Base-by-base conservation (phyloP, 2,797 vertebrate genomes). In the Gouania willdenowi region DNA sequence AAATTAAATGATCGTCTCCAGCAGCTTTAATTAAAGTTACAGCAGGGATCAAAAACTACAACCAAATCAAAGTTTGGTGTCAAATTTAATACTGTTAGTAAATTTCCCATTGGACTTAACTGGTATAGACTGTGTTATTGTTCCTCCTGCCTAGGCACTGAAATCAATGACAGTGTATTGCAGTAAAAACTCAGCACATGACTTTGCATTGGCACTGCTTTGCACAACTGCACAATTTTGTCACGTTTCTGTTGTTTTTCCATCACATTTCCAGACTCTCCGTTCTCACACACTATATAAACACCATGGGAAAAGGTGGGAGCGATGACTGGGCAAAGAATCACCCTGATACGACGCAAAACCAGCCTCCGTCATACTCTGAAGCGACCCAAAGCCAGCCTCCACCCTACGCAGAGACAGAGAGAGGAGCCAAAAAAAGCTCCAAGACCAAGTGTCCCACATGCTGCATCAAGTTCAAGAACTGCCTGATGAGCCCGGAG, bases 401-500 rank as follows among this genome's bases (percentile, higher is more conserved):
- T 0, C 6, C 22, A 26, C 71, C 1, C 1, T 2, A 44, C 2
- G 7, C 16, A 2, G 44, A 54, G 0, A 11, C 12, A 0, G 19
- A 20, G 19, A 0, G 19, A 20, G 19, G n/a, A n/a, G n/a, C n/a
- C n/a, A n/a, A n/a, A n/a, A n/a, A 9, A 1, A 20, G 25, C 11
- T 52, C 66, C 0, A 12, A 17, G 8, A 53, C 48, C 18, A 58
- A 50, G 7, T 88, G 86, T 41, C 60, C 53, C 6, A 49, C 2
- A 14, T 88, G 86, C 62, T 88, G 86, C 64, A 0, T 75, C 30
- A 14, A 16, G 28, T 68, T 75, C 0, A 47, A 30, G 22, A 14
- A 75, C 27, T 87, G 85, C 27, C 54, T 88, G 41, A 87, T 88
- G 85, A 88, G 85, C 20, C 1, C 30, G 0, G 86, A 88, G 57